These are phyloP conservation scores for Cheilosia variabilis DNA, from an alignment of 2,888 invertebrate genomes.

Conservation along the genomic window DNA sequence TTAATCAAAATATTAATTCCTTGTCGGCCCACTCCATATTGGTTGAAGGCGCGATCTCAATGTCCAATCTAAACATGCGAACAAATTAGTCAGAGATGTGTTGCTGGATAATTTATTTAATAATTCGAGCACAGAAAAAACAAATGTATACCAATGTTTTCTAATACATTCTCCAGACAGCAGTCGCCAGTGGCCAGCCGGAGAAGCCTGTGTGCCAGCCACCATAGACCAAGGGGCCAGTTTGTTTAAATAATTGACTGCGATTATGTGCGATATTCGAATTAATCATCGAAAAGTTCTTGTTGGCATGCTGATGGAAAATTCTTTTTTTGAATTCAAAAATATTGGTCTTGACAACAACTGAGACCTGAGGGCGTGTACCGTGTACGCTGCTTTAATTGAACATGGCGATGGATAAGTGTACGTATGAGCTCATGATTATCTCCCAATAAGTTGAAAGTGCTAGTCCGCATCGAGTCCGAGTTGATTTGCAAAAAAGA, in stretches of 20 bases:
- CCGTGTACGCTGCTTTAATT: not conserved
- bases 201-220: constrained; percentile 12
- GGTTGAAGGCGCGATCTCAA: not conserved
- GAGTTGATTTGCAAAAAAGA: not conserved
- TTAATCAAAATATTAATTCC: constrained; percentile 12
- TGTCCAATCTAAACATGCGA: constrained; percentile 11
- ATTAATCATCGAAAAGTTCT: constrained; percentile 29
- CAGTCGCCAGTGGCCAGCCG: constrained; percentile 8
- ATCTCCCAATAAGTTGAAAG: constrained; percentile 11
- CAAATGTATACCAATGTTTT: constrained; percentile 5
- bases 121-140: constrained; percentile 2
- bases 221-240: not conserved
- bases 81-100: not conserved
- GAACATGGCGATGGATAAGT: constrained; percentile 1
- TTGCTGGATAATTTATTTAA: constrained; percentile 11
- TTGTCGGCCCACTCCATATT: not conserved
- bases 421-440: not conserved
- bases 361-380: not conserved
- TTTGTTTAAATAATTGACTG: constrained; percentile 26
- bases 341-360: constrained; percentile 36
- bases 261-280: constrained; percentile 30
- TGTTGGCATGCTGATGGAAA: constrained; percentile 55
- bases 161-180: constrained; percentile 44
- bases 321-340: constrained; percentile 32
- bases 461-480: constrained; percentile 2